phyloP scores from a whole-genome alignment of 2,113 vertebrate species.

The Xiphophorus hellerii region DNA sequence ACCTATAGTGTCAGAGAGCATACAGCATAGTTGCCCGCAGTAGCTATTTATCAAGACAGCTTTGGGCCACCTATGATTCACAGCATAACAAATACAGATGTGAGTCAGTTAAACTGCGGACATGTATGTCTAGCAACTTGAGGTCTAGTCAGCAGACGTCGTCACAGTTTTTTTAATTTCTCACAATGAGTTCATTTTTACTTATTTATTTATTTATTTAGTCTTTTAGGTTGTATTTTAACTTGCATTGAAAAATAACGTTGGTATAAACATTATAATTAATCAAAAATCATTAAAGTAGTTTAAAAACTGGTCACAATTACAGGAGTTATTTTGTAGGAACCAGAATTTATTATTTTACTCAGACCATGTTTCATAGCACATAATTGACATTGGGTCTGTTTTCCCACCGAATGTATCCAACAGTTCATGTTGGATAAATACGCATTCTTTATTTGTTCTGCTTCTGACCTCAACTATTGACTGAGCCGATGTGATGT shows the following conservation, averaged over 20 bases:
- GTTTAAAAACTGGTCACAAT: background rate
- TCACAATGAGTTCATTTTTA: conserved; percentile 23
- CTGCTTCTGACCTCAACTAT: conserved; percentile 15
- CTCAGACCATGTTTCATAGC: background rate
- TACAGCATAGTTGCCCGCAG: conserved; percentile 79
- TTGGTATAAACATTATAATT: background rate
- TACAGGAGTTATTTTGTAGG: background rate
- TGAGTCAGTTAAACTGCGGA: conserved; percentile 67
- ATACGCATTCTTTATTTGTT: background rate
- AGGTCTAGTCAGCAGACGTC: conserved; percentile 45
- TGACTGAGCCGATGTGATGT: conserved; percentile 52
- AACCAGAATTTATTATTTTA: too few species aligned
- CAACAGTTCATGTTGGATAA: background rate
- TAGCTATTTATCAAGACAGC: conserved; percentile 84
- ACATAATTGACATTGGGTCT: background rate
- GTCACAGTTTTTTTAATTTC: conserved; percentile 23
- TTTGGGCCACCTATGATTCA: conserved; percentile 81
- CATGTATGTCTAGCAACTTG: conserved; percentile 63
- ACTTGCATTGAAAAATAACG: background rate
- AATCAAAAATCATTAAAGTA: background rate
- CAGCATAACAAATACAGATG: conserved; percentile 79
- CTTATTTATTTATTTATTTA: too few species aligned
- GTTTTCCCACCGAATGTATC: too few species aligned
- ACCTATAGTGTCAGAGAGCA: conserved; percentile 84
- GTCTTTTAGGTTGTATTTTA: too few species aligned